Conservation (phyloP, 2,888 invertebrate genomes). For the Polyommatus icarus region DNA sequence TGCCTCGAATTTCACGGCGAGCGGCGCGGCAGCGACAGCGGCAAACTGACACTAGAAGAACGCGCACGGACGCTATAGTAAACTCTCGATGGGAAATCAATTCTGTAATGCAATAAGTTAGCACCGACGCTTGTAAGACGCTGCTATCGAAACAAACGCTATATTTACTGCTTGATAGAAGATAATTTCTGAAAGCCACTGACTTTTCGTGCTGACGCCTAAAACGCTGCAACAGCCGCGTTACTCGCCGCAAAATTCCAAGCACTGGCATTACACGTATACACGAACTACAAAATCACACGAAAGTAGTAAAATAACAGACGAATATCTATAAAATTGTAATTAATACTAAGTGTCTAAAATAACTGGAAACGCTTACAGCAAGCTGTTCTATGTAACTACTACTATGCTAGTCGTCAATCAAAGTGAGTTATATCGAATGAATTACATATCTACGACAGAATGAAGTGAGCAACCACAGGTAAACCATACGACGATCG, state of each 20-base stretch:
- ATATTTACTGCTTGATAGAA: no score
- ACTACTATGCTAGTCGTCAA: constrained; percentile 14
- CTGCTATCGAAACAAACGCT: no score
- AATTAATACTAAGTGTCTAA: constrained; percentile 23
- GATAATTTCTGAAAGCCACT: no score
- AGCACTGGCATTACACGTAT: background rate
- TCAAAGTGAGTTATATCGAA: constrained; percentile 16
- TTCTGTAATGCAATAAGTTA: no score
- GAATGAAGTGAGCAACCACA: constrained; percentile 30
- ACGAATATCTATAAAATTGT: constrained; percentile 30
- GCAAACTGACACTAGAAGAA: background rate
- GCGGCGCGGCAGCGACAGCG: background rate
- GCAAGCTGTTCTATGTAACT: constrained; percentile 14
- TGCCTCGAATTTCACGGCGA: background rate
- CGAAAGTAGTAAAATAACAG: constrained; percentile 16
- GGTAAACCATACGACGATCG: constrained; percentile 49
- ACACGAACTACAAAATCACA: constrained; percentile 28
- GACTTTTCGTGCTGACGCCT: no score
- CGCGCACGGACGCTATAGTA: background rate
- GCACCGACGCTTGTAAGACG: no score
- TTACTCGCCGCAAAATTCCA: background rate
- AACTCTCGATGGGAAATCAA: background rate
- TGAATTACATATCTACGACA: constrained; percentile 29
- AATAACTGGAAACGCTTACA: constrained; percentile 16
- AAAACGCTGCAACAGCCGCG: background rate